A percentile compares a stretch with the other conserved stretches of the same genome.
These are phyloP conservation scores for Rhynchonycteris naso DNA, from an alignment of 2,797 vertebrate genomes.

Conservation along the genomic window DNA sequence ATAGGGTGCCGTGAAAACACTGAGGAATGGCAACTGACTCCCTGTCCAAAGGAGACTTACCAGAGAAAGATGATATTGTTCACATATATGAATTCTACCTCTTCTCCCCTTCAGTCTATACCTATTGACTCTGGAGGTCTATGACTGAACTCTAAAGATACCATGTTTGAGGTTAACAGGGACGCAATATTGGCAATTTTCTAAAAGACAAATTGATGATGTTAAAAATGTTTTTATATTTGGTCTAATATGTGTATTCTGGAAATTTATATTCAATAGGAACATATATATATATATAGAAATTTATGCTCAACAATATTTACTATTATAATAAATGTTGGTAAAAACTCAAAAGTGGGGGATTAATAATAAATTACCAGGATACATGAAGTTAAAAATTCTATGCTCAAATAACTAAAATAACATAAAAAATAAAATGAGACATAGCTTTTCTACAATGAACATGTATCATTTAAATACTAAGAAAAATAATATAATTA, in stretches of 20 bases:
- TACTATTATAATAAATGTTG: not conserved
- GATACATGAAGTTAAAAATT: not conserved
- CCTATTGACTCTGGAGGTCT: not conserved
- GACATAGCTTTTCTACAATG: not conserved
- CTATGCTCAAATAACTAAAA: not conserved
- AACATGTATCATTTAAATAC: not conserved
- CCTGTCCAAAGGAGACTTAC: not conserved
- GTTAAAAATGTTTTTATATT: not conserved
- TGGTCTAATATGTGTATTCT: not conserved
- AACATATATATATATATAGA: not conserved
- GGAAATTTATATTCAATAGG: not conserved
- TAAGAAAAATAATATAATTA: not conserved
- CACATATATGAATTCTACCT: not conserved
- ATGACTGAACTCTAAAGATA: not conserved
- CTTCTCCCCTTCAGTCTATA: not conserved
- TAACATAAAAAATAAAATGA: not conserved
- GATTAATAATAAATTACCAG: not conserved
- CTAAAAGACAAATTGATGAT: not conserved
- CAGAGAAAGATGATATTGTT: not conserved
- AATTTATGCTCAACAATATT: not conserved
- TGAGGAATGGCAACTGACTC: fast-evolving
- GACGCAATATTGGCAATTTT: not conserved
- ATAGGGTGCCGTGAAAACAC: fast-evolving
- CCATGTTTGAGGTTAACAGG: not conserved
- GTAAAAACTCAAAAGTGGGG: not conserved